These are phyloP conservation scores for Muscidifurax raptorellus DNA, from an alignment of 1,140 invertebrate genomes.

Conservation along the genomic window DNA sequence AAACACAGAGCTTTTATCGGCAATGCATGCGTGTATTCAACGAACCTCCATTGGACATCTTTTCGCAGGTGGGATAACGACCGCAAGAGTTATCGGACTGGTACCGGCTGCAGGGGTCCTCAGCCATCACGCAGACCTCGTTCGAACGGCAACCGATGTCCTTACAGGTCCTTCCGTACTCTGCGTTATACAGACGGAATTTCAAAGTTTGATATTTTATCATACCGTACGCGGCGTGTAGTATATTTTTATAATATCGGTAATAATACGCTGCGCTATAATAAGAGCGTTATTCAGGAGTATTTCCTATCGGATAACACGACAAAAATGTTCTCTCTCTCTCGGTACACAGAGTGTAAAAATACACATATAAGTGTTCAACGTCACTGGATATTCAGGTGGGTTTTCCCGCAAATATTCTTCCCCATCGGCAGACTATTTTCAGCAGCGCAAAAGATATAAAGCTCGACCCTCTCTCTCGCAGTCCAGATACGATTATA, in stretches of 20 bases:
- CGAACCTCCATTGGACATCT: constrained; percentile 62
- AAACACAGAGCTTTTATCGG: neutral
- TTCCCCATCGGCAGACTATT: neutral
- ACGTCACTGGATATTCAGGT: too few species aligned
- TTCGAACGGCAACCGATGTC: constrained; percentile 85
- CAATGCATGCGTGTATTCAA: neutral
- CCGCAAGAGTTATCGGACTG: constrained; percentile 77
- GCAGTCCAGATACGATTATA: neutral
- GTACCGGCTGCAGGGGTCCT: constrained; percentile 80
- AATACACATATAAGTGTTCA: too few species aligned
- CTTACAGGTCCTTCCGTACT: constrained; percentile 84
- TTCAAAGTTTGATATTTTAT: neutral
- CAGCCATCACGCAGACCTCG: constrained; percentile 83
- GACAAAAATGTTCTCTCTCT: too few species aligned
- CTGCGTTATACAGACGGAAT: constrained; percentile 72
- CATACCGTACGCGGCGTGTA: too few species aligned
- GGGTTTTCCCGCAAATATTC: neutral
- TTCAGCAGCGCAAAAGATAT: neutral
- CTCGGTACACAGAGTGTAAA: too few species aligned
- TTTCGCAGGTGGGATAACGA: constrained; percentile 81
- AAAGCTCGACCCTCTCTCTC: neutral
- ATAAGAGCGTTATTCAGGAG: too few species aligned
- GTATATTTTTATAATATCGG: neutral
- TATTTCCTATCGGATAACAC: too few species aligned
- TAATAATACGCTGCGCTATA: too few species aligned